Evolutionary conservation across 2,888 invertebrate species (phyloP), one percentile per base, ranked within the genome.

Genomic region (Gandaritis pyraliata): DNA sequence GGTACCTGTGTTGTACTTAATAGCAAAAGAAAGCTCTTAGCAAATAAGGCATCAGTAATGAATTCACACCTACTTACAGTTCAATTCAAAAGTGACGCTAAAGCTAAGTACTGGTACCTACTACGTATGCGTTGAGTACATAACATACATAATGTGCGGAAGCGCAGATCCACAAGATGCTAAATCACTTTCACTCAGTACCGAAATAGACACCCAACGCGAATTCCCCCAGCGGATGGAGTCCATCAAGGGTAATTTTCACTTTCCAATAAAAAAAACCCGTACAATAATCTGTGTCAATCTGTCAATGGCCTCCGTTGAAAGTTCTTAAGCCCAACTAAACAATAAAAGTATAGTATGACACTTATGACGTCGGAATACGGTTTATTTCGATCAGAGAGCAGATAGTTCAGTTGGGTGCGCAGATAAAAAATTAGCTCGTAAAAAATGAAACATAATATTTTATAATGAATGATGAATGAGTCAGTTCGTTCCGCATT

Each of bases 261-360:
- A 83, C 84, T 85, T 84, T 82, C 80, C 66, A 75, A 79, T 72
- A 80, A 76, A 78, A 83, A 77, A 79, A 73, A 70, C 72, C 73
- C 72, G 76, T 76, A 71, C 18, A 72, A 75, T 73, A 33, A 80
- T 76, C 76, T 79, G 74, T 79, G 85, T 78, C 83, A 76, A n/a
- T n/a, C n/a, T n/a, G 84, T 78, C 83, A 76, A 75, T 81, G 83
- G 81, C 81, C 82, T 67, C 73, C 68, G 76, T 80, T 74, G 80
- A 83, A 82, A 84, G 81, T 81, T 73, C 75, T 75, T 68, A 75
- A 70, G 64, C 62, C 69, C 59, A 72, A 66, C 64, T 57, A 66
- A 72, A 70, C 58, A 59, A 64, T 59, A 64, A n/a, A n/a, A n/a
- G 46, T 18, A 33, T 50, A 53, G 56, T 76, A 74, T 82, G 68